These are phyloP conservation scores for Danio aesculapii DNA, from an alignment of 2,797 vertebrate genomes.

Conservation along the genomic window DNA sequence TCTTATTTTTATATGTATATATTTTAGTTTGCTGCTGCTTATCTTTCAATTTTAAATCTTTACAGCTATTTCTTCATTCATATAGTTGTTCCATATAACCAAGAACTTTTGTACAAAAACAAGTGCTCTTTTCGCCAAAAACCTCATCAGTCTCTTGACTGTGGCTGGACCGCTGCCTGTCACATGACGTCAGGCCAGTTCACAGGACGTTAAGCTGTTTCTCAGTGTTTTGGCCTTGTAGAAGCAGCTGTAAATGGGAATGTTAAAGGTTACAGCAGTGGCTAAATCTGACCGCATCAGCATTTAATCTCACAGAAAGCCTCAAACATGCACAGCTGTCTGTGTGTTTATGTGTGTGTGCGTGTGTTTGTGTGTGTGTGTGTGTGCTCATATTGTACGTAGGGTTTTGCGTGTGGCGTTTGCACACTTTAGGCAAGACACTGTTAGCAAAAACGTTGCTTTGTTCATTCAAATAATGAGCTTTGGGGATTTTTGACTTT, in stretches of 20 bases:
- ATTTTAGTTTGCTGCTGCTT: too few relatives aligned
- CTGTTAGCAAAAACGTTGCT: too few relatives aligned
- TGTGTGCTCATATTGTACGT: not conserved
- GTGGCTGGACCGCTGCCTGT: not conserved
- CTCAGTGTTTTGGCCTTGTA: not conserved
- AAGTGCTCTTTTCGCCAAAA: not conserved
- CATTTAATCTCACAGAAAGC: constrained; percentile 73
- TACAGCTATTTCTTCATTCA: not conserved
- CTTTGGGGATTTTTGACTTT: too few relatives aligned
- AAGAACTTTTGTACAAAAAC: not conserved
- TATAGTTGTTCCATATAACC: not conserved
- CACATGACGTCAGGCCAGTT: not conserved
- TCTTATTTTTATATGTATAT: too few relatives aligned
- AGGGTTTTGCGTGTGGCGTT: constrained; percentile 20
- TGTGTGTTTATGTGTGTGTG: too few relatives aligned
- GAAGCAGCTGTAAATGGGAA: constrained; percentile 21
- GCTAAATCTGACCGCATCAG: constrained; percentile 68
- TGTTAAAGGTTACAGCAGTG: constrained; percentile 9
- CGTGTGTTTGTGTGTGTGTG: not conserved
- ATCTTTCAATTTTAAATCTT: too few relatives aligned
- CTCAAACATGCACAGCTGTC: constrained; percentile 62
- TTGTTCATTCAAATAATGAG: too few relatives aligned
- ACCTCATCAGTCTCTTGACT: not conserved
- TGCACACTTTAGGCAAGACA: too few relatives aligned
- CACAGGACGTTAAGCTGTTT: constrained; percentile 19